Evolutionary conservation across 1,140 invertebrate genomes (phyloP).

Genomic region (Uloborus diversus): DNA sequence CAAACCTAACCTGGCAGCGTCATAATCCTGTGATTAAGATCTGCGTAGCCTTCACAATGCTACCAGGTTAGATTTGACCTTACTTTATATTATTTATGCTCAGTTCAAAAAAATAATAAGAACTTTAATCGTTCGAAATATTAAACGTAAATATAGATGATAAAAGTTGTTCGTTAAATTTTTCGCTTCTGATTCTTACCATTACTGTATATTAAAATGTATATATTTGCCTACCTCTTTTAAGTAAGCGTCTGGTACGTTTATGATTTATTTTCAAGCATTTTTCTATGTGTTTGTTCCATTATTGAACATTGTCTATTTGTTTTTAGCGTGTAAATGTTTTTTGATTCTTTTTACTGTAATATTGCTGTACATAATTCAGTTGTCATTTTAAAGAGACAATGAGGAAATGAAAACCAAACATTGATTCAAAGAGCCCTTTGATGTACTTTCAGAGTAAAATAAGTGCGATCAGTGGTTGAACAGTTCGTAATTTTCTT

Average conservation of each 20-base stretch:
- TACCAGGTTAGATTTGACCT: not conserved
- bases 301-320: not conserved
- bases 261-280: not conserved
- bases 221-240: slow-evolving; percentile 1
- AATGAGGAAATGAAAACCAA: not conserved
- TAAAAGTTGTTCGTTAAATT: not conserved
- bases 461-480: too few relatives aligned
- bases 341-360: not conserved
- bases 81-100: not conserved
- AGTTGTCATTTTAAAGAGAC: not conserved
- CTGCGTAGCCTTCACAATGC: not conserved
- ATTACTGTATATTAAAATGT: not conserved
- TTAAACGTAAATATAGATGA: not conserved
- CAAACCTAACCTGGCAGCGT: too few relatives aligned
- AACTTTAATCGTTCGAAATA: not conserved
- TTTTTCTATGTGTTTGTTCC: not conserved
- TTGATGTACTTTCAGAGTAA: too few relatives aligned
- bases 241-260: not conserved
- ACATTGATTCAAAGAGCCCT: not conserved
- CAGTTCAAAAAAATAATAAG: not conserved
- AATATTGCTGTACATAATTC: not conserved
- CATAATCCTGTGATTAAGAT: too few relatives aligned
- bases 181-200: not conserved
- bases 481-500: too few relatives aligned
- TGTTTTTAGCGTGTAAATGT: not conserved